Conservation (phyloP, 2,888 invertebrate species). For the Campoplex nolae region DNA sequence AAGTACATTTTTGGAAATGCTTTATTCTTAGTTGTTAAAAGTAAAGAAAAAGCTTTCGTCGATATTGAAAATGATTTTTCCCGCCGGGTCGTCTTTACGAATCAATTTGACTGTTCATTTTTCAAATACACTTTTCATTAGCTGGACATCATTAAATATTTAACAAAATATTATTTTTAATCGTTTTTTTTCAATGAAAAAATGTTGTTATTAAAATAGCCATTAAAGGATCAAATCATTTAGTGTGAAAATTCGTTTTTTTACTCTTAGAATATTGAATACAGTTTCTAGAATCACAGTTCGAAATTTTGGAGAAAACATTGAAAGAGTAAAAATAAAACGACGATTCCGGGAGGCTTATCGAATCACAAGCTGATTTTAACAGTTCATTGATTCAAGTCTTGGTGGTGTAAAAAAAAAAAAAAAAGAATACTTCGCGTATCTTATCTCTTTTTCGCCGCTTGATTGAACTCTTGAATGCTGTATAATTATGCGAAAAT, state of each 20-base stretch:
- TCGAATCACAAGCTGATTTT: neutral
- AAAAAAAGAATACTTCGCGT: neutral
- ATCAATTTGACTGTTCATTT: neutral
- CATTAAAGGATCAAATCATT: neutral
- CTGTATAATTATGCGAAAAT: neutral
- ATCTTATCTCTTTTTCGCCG: conserved; percentile 1
- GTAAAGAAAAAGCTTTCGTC: neutral
- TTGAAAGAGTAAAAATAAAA: neutral
- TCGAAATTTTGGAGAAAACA: neutral
- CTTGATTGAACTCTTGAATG: neutral
- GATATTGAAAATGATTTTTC: neutral
- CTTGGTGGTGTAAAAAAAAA: neutral
- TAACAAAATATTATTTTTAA: no score
- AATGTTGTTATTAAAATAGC: neutral
- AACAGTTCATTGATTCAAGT: conserved; percentile 2
- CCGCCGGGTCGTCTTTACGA: neutral
- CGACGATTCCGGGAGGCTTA: neutral
- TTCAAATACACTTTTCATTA: neutral
- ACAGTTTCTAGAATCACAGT: neutral
- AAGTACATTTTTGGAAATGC: neutral
- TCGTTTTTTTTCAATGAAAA: neutral
- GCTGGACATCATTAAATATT: no score
- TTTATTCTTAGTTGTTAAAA: neutral
- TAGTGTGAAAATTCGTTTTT: neutral
- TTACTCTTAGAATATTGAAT: neutral